phyloP scores from a whole-genome alignment of 2,113 vertebrate genomes.

The Chamaetylas fuelleborni region DNA sequence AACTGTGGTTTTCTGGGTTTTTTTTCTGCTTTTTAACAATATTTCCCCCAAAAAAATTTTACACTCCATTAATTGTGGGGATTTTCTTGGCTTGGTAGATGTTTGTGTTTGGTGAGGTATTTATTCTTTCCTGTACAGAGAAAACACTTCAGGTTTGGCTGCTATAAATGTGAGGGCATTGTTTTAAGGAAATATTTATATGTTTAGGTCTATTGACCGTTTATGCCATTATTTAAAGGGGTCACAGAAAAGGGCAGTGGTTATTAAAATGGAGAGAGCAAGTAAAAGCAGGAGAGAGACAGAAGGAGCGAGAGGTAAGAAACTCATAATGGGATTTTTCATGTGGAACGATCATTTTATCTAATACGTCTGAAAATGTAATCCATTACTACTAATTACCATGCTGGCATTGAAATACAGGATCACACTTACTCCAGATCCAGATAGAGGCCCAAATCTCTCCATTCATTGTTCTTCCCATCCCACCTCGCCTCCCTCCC shows the following conservation, averaged over 20 bases:
- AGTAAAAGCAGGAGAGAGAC: conserved; percentile 36
- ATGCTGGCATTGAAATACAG: conserved; percentile 77
- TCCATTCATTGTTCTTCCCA: conserved; percentile 56
- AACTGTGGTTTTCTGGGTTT: background rate
- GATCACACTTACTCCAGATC: conserved; percentile 53
- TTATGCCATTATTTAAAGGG: conserved; percentile 56
- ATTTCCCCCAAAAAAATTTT: background rate
- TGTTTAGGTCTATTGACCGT: conserved; percentile 55
- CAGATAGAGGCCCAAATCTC: conserved; percentile 56
- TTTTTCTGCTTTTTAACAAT: background rate
- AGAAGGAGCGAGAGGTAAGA: conserved; percentile 43
- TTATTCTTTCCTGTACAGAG: background rate
- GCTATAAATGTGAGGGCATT: background rate
- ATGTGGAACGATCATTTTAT: conserved; percentile 84
- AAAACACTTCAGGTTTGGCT: background rate
- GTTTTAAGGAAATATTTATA: conserved; percentile 61
- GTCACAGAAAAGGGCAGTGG: conserved; percentile 64
- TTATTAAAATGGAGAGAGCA: conserved; percentile 66
- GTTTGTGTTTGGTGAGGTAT: background rate
- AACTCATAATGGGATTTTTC: conserved; percentile 82
- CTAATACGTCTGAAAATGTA: conserved; percentile 81
- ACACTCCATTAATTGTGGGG: background rate
- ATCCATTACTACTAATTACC: conserved; percentile 89
- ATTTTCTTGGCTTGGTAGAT: background rate
- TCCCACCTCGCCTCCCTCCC: conserved; percentile 30